Evolutionary conservation across 1,140 invertebrate species (phyloP), one percentile per base, ranked within the genome.

Genomic region (Ganaspis sp.): DNA sequence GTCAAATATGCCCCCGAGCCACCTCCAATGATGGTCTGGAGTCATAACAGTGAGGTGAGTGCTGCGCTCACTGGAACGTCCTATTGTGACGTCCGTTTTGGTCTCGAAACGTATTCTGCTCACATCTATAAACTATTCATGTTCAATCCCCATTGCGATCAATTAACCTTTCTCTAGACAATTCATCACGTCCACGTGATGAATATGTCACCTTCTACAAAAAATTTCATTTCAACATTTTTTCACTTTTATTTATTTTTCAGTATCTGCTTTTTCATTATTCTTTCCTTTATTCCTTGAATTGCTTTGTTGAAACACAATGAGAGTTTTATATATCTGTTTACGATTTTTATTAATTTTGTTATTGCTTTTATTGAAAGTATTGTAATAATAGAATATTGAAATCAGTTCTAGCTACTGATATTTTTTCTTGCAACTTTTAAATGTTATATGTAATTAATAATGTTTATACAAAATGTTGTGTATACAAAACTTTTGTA

Each of bases 1-100:
- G 93, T 95, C 40, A 92, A 92, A 81, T 93, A 93, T 76, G 93
- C 92, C 15, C 94, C 94, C 11, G 93, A 94, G 79, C 94, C 94
- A 58, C 94, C 94, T 4, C 90, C 92, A 17, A 91, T 92, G 80
- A 94, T 94, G 82, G 92, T 92, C 71, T 94, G 94, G 94, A 93
- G 92, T 74, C 94, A 94, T 85, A 93, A 94, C 79, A 92, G 92
- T 71, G 92, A 93, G 90, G 94, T 94, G 87, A 88, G 84, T 80
- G 37, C 38, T 54, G 26, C 58, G 69, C 42, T 69, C 40, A 45
- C 71, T 76, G 4, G 23, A 72, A 42, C 23, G 17, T n/a, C 21
- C 49, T 64, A 34, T 64, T 64, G 26, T 64, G 26, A 64, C 23
- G 54, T 29, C n/a, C 17, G 38, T 70, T 70, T 70, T 11, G 17